These are phyloP conservation scores for Aplodontia rufa DNA, from an alignment of 2,113 vertebrate species.

Conservation along the genomic window DNA sequence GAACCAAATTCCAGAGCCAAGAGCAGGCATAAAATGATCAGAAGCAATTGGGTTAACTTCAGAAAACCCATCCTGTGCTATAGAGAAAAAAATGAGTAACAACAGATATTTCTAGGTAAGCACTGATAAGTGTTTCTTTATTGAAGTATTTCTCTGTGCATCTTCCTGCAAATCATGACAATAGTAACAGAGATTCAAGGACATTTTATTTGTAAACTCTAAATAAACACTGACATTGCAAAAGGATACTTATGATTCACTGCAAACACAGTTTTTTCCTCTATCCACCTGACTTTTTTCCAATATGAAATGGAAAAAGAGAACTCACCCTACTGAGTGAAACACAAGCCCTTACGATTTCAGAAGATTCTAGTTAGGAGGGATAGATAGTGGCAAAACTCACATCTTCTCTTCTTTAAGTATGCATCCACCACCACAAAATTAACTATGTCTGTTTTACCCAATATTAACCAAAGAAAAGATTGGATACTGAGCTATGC, in stretches of 20 bases:
- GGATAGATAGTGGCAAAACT: neutral
- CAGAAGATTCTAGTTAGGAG: neutral
- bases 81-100: neutral
- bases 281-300: neutral
- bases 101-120: neutral
- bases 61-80: neutral
- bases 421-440: neutral
- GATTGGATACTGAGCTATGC: conserved; percentile 42
- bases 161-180: conserved; percentile 14
- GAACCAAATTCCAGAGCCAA: conserved; percentile 6
- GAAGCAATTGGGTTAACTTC: neutral
- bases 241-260: neutral
- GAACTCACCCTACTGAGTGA: neutral
- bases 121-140: neutral
- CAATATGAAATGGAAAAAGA: conserved; percentile 4
- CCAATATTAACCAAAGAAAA: conserved; percentile 23
- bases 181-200: neutral
- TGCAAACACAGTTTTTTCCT: neutral
- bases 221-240: neutral
- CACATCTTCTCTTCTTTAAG: conserved; percentile 40
- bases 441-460: neutral
- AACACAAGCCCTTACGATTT: neutral
- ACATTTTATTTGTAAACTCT: conserved; percentile 54
- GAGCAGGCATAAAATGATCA: neutral
- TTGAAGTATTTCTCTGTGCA: neutral